Evolutionary conservation across 2,113 vertebrate species (phyloP).

Genomic region (Chionis minor): DNA sequence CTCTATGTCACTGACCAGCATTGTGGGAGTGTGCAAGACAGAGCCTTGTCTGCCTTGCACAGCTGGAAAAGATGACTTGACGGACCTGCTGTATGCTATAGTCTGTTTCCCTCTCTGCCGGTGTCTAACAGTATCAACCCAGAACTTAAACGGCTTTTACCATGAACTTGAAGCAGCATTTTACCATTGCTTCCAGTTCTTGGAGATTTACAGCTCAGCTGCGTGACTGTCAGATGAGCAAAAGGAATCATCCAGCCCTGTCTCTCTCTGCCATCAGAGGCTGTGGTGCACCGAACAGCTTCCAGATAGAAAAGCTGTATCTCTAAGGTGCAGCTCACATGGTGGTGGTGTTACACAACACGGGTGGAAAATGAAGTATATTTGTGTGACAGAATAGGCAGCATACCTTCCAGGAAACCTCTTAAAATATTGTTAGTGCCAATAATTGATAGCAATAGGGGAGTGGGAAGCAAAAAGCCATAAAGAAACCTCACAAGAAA

Average conservation of each 20-base stretch:
- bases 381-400: not conserved
- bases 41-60: no score
- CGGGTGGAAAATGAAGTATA: not conserved
- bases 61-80: no score
- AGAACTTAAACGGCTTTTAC: no score
- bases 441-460: not conserved
- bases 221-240: not conserved
- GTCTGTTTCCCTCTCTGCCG: no score
- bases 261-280: not conserved
- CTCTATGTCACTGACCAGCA: no score
- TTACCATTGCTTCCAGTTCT: no score
- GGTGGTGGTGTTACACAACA: not conserved
- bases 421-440: not conserved
- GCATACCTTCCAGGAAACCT: not conserved
- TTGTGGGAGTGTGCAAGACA: no score
- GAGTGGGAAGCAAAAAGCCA: not conserved
- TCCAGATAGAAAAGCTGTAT: not conserved
- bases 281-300: not conserved
- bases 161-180: no score
- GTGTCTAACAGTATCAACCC: no score
- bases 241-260: not conserved
- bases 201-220: no score
- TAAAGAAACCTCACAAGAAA: not conserved
- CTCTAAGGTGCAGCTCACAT: not conserved
- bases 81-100: no score